phyloP scores from a whole-genome alignment of 2,797 vertebrate genomes.

The Heliangelus exortis region DNA sequence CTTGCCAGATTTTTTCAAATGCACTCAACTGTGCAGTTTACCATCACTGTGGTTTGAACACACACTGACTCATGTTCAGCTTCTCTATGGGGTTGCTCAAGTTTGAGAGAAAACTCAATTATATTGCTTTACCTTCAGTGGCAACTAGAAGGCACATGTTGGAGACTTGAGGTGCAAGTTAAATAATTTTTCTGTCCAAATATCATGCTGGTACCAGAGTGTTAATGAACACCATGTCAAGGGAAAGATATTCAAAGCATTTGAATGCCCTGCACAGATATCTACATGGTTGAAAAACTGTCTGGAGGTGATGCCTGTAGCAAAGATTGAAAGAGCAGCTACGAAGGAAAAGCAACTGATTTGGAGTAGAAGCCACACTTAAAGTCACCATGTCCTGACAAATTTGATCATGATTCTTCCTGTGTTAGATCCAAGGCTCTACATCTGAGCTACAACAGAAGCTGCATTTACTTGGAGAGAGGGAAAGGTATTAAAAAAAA shows the following conservation, averaged over 20 bases:
- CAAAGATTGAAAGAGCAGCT: neutral
- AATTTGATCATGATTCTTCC: neutral
- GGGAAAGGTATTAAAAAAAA: neutral
- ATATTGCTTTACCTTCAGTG: neutral
- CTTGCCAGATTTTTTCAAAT: neutral
- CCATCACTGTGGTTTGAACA: neutral
- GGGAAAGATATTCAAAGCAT: neutral
- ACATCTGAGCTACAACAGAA: neutral
- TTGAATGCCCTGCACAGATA: neutral
- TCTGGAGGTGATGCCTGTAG: neutral
- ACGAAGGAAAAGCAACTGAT: neutral
- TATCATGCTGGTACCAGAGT: neutral
- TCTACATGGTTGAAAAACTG: neutral
- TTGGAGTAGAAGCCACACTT: neutral
- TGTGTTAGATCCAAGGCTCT: neutral
- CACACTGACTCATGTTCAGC: neutral
- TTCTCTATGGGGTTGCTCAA: neutral
- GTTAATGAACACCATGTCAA: neutral
- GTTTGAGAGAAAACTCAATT: neutral
- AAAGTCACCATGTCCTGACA: neutral
- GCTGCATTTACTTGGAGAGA: neutral
- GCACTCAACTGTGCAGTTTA: neutral
- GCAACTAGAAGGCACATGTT: neutral
- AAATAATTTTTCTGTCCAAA: neutral
- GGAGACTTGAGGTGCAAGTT: neutral